phyloP scores from a whole-genome alignment of 2,888 invertebrate species.

The Plemyria rubiginata region DNA sequence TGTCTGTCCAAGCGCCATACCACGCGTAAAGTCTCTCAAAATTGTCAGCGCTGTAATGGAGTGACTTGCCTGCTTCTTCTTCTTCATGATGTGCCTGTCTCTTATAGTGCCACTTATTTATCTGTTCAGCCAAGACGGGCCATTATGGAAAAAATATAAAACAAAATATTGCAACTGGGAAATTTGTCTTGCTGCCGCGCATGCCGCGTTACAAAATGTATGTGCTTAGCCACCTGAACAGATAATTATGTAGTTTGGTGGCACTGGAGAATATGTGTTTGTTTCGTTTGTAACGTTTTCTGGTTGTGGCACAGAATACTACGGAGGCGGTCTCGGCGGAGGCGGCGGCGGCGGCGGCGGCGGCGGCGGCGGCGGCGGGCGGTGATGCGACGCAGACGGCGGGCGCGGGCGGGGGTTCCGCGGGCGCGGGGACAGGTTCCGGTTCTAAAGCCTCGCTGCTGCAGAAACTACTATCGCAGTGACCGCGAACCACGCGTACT shows the following conservation, averaged over 20 bases:
- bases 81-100: conserved; percentile 22
- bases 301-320: conserved; percentile 69
- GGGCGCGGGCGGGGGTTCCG: conserved; percentile 49
- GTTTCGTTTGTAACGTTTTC: conserved; percentile 5
- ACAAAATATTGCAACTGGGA: background rate
- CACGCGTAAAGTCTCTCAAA: conserved; percentile 24
- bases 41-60: conserved; percentile 25
- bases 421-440: conserved; percentile 48
- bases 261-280: background rate
- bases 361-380: conserved; percentile 56
- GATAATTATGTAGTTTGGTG: background rate
- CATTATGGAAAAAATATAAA: background rate
- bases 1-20: conserved; percentile 28
- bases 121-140: background rate
- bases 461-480: conserved; percentile 94
- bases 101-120: background rate
- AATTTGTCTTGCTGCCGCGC: no score
- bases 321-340: conserved; percentile 81
- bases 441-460: conserved; percentile 90
- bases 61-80: conserved; percentile 32
- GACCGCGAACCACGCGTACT: conserved; percentile 55
- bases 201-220: no score
- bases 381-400: conserved; percentile 58
- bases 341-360: conserved; percentile 57
- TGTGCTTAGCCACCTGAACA: background rate